phyloP scores from a whole-genome alignment of 1,140 invertebrate genomes.

The Onthophagus taurus region DNA sequence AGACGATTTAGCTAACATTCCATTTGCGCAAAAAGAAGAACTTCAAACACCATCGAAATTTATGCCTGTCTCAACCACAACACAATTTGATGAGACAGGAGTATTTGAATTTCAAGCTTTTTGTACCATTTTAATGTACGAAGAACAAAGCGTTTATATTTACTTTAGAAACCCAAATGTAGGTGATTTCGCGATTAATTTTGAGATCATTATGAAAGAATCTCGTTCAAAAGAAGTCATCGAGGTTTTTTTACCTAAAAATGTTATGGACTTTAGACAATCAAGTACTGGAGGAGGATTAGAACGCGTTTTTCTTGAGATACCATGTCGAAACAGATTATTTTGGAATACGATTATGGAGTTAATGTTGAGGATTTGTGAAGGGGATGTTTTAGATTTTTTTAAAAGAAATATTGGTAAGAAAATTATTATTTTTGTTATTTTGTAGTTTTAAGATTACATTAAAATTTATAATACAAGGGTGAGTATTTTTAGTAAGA shows the following conservation, averaged over 20 bases:
- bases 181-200: slow-evolving; percentile 28
- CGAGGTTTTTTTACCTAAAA: slow-evolving; percentile 17
- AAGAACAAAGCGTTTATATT: slow-evolving; percentile 10
- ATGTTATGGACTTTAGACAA: neutral
- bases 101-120: slow-evolving; percentile 3
- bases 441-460: too few species aligned
- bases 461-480: too few species aligned
- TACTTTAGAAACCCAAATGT: slow-evolving; percentile 22
- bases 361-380: slow-evolving; percentile 20
- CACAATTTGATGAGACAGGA: slow-evolving; percentile 13
- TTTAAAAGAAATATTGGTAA: too few species aligned
- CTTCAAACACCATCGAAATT: neutral
- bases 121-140: slow-evolving; percentile 7
- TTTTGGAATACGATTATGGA: slow-evolving; percentile 20
- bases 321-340: slow-evolving; percentile 24
- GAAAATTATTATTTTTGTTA: too few species aligned
- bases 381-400: too few species aligned
- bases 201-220: slow-evolving; percentile 13
- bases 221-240: slow-evolving; percentile 5
- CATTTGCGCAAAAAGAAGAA: neutral
- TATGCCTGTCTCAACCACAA: neutral
- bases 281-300: neutral
- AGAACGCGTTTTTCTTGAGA: neutral
- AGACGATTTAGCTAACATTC: neutral
- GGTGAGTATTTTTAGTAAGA: too few species aligned